Evolutionary conservation across 2,797 vertebrate species (phyloP), one percentile per base, ranked within the genome.

Genomic region (Aldrovandia affinis): DNA sequence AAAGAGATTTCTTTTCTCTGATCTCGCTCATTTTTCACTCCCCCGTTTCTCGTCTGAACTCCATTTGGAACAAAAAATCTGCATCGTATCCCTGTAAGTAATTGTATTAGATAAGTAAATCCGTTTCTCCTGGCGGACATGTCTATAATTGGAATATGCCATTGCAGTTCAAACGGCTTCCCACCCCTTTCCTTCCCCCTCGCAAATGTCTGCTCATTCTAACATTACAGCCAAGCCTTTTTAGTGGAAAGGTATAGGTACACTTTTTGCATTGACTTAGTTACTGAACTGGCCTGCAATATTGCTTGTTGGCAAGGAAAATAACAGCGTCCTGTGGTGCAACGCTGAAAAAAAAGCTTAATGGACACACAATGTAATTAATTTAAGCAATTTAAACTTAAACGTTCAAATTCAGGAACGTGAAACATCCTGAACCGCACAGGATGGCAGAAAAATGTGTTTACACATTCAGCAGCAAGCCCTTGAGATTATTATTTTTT

Each of bases 401-500:
- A 73, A 83, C 63, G 82, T 87, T 87, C 88, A 54, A n/a, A 52
- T 55, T 52, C 30, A 0, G 7, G n/a, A n/a, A 50, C 28, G 75
- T 12, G 22, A 50, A 28, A 22, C 18, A 52, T 50, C 8, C 8
- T 50, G 20, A 78, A 33, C 5, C 81, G 85, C 85, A 61, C 82
- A 84, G 87, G 85, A 88, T 89, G 87, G 86, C 87, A 88, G 89
- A 83, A 83, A 85, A 86, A 87, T 87, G 84, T 84, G 83, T 87
- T 89, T 89, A 84, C 84, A 87, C 59, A 68, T 88, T 87, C 83
- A 52, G 83, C 83, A 81, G 79, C 81, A 80, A 87, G 86, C 86
- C 87, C 89, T 87, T 89, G 85, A 86, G 86, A 84, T 55, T 59
- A 78, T 78, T 6, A 33, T 50, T 79, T 83, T 81, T 65, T 87